phyloP scores from a whole-genome alignment of 2,888 invertebrate species.

The Eumerus sabulonum region DNA sequence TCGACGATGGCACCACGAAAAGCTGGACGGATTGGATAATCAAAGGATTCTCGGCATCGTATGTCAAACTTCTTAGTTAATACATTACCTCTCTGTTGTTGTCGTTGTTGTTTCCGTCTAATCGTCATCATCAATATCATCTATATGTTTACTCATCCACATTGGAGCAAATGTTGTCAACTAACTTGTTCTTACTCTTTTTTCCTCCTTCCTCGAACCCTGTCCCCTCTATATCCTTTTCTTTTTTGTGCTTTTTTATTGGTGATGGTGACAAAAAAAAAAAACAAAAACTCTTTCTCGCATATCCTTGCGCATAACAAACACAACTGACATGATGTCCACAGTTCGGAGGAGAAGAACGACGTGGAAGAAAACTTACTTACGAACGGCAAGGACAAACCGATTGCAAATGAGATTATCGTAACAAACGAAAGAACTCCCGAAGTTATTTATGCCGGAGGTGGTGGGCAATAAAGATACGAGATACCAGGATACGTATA shows the following conservation, averaged over 20 bases:
- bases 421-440: slow-evolving; percentile 62
- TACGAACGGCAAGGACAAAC: slow-evolving; percentile 30
- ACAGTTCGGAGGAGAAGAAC: slow-evolving; percentile 41
- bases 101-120: slow-evolving; percentile 22
- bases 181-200: slow-evolving; percentile 42
- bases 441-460: slow-evolving; percentile 63
- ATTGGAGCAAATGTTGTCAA: slow-evolving; percentile 16
- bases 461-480: slow-evolving; percentile 41
- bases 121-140: slow-evolving; percentile 29
- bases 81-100: slow-evolving; percentile 18
- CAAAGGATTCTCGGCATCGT: slow-evolving; percentile 92
- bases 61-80: slow-evolving; percentile 80
- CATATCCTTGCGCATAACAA: slow-evolving; percentile 2
- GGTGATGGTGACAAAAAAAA: slow-evolving; percentile 47
- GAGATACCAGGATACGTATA: slow-evolving; percentile 22
- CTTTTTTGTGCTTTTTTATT: too few species aligned
- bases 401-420: slow-evolving; percentile 58
- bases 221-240: background rate
- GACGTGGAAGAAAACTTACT: slow-evolving; percentile 48
- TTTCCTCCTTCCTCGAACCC: background rate
- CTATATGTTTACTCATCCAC: slow-evolving; percentile 17
- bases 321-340: background rate
- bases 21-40: slow-evolving; percentile 94
- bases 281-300: slow-evolving; percentile 8
- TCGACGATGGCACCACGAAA: slow-evolving; percentile 87